Conservation (phyloP, 1,140 invertebrate genomes). For the Diuraphis noxia region DNA sequence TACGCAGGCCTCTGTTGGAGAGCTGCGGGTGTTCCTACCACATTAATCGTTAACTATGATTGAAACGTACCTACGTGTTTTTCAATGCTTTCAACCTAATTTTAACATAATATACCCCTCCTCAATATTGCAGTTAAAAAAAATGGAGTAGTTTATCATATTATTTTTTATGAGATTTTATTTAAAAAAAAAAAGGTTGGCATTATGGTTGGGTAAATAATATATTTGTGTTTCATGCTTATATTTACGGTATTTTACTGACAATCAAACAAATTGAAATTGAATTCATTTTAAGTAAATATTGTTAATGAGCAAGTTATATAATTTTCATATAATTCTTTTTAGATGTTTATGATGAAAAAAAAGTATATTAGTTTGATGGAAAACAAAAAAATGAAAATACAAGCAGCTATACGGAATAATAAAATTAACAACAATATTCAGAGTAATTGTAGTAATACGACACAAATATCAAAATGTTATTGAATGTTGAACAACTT, state of each 20-base stretch:
- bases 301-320: not conserved
- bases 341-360: not conserved
- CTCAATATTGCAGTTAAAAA: not conserved
- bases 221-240: not conserved
- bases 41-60: not conserved
- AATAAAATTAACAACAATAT: not conserved
- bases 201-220: not conserved
- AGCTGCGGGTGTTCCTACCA: not conserved
- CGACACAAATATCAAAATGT: not conserved
- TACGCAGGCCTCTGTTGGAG: not conserved
- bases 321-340: not conserved
- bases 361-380: not conserved
- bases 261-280: not conserved
- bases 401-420: not conserved
- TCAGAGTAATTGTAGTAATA: not conserved
- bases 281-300: not conserved
- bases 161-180: not conserved
- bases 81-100: not conserved
- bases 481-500: not conserved
- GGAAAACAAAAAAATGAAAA: not conserved
- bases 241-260: not conserved
- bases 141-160: not conserved
- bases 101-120: too few species aligned
- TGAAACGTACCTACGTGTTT: not conserved
- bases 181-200: not conserved